phyloP scores from a whole-genome alignment of 2,888 invertebrate species.

The Agrilus biguttatus region DNA sequence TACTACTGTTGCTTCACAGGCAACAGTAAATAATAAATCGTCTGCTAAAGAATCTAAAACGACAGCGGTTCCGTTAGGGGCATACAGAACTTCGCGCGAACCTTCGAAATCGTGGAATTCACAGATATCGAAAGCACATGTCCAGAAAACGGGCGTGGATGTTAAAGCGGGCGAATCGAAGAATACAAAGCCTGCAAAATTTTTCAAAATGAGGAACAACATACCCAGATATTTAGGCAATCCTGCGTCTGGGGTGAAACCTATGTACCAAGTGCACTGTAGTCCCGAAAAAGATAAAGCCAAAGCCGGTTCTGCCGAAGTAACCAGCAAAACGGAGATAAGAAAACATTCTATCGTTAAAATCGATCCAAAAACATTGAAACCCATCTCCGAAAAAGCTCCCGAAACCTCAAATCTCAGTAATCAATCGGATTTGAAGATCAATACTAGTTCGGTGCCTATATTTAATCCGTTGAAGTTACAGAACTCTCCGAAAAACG shows the following conservation, averaged over 20 bases:
- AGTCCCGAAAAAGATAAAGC: conserved; percentile 28
- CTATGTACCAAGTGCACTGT: conserved; percentile 37
- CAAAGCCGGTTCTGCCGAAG: conserved; percentile 15
- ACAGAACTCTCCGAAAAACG: conserved; percentile 24
- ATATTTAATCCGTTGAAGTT: conserved; percentile 31
- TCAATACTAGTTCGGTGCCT: conserved; percentile 31
- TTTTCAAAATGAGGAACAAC: conserved; percentile 41
- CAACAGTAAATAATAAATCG: conserved; percentile 13
- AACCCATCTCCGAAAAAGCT: conserved; percentile 33
- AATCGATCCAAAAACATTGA: conserved; percentile 43
- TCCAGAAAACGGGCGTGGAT: conserved; percentile 17
- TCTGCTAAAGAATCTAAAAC: conserved; percentile 19
- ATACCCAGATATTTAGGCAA: conserved; percentile 40
- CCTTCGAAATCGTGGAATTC: conserved; percentile 49
- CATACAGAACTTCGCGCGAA: conserved; percentile 41
- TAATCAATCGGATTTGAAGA: conserved; percentile 19
- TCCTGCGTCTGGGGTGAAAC: conserved; percentile 45
- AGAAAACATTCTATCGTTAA: conserved; percentile 33
- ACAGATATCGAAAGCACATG: conserved; percentile 36
- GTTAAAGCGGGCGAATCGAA: conserved; percentile 19
- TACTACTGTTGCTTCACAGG: conserved; percentile 5
- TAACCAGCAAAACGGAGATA: conserved; percentile 21
- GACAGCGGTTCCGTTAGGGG: conserved; percentile 27
- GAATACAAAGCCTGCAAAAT: conserved; percentile 35
- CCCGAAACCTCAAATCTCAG: conserved; percentile 26